A percentile compares a stretch with the other conserved stretches of the same genome.
Conservation (phyloP, 2,113 vertebrate genomes). For the Syngnathoides biaculeatus region DNA sequence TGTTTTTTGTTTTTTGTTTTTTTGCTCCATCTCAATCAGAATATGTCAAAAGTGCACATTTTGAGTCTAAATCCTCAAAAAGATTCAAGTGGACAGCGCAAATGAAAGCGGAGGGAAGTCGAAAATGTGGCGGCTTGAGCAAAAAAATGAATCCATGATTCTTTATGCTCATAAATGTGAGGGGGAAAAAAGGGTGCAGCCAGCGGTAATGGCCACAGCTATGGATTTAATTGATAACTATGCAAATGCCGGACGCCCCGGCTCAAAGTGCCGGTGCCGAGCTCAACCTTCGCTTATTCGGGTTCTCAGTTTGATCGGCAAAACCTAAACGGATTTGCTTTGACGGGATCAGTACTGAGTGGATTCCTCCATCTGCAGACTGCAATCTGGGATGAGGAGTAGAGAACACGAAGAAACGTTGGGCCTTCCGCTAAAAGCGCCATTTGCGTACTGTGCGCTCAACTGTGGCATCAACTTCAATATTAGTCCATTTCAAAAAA, state of each 20-base stretch:
- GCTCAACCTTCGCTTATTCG: background rate
- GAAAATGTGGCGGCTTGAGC: background rate
- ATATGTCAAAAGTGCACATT: background rate
- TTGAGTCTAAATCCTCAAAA: background rate
- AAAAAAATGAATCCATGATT: background rate
- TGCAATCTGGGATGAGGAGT: background rate
- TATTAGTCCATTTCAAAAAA: background rate
- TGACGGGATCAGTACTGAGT: background rate
- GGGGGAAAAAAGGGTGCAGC: background rate
- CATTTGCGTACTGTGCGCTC: background rate
- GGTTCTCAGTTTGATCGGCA: background rate
- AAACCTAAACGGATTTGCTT: background rate
- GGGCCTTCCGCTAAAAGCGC: background rate
- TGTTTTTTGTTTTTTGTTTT: too few relatives aligned
- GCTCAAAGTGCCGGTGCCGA: too few relatives aligned
- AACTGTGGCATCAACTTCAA: background rate
- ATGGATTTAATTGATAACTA: background rate
- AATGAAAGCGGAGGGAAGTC: background rate
- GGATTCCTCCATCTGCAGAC: slow-evolving; percentile 1
- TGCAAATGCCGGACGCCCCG: background rate
- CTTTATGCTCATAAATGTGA: background rate
- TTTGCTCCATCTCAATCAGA: background rate
- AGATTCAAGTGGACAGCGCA: background rate
- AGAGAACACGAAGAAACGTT: background rate
- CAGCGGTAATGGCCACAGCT: background rate